Conservation (phyloP, 92 coral and sea anemone genomes). For the Phenganax stokvisi region DNA sequence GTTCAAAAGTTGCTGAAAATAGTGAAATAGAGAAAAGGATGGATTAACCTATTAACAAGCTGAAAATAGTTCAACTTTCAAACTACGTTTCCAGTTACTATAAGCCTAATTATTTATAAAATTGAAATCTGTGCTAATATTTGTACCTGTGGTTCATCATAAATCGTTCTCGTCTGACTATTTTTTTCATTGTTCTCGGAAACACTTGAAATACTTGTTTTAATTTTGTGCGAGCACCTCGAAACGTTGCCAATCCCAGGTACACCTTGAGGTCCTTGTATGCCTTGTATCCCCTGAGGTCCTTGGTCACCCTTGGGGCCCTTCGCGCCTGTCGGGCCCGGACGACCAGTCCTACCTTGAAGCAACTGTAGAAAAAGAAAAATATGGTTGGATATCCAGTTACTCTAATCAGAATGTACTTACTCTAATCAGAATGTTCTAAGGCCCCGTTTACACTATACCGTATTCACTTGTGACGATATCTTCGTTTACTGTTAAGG, state of each 20-base stretch:
- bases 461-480: too few species aligned
- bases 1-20: too few species aligned
- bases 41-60: too few species aligned
- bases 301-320: conserved; percentile 17
- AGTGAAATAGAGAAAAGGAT: too few species aligned
- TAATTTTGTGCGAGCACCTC: conserved; percentile 9
- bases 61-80: too few species aligned
- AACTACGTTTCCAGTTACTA: too few species aligned
- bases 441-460: too few species aligned
- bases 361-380: background rate
- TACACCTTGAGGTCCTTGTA: conserved; percentile 26
- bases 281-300: conserved; percentile 8
- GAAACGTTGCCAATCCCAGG: conserved; percentile 29
- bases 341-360: background rate
- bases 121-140: too few species aligned
- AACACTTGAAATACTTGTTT: background rate
- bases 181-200: background rate
- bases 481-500: too few species aligned
- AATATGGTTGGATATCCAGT: background rate
- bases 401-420: background rate
- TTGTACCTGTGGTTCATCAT: conserved; percentile 16
- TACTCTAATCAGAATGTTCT: too few species aligned
- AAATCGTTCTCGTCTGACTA: background rate
- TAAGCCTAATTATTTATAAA: too few species aligned
- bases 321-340: conserved; percentile 5